Base-by-base conservation (phyloP, 30 jellyfish, hydroid and myxozoan species). In the Aurelia sp. region DNA sequence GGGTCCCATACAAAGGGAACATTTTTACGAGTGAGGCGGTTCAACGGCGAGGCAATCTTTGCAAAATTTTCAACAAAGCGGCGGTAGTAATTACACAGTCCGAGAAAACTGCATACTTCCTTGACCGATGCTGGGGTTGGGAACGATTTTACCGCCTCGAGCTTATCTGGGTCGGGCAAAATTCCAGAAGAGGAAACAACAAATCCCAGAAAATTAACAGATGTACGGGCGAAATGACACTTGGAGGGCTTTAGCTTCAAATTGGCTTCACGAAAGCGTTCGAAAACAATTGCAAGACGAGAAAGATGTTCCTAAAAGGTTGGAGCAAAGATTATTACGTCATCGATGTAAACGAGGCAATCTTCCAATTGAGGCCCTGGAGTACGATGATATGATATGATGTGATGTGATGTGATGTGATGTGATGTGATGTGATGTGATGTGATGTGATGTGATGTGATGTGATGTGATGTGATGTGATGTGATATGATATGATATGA, bases 281-380 rank as follows among this genome's bases (percentile, higher is more conserved):
- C 95, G 55, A 88, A 88, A 5, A 88, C 95, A 9, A 61, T 20
- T 17, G 40, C 13, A 8, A 88, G 81, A 41, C 88, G 82, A 4
- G 40, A 8, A 16, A 88, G 53, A 47, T 88, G 96, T 22, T 81
- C 91, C 6, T 55, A 61, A 41, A 78, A 70, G 11, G 95, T 13
- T 53, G 88, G 77, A n/a, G 53, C 17, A 51, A 86, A 86, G 15
- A 86, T 50, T 24, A 79, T 86, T 35, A 77, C 58, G 44, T 86
- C 95, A 63, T 86, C 96, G 51, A 86, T n/a, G 92, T 83, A 83
- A 8, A 83, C 47, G 35, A 67, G 76, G 31, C 80, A 51, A 17
- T 9, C 22, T 76, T 77, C 81, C 92, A 62, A 9, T 84, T 55
- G 33, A 73, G 73, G 21, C 92, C 77, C n/a, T 41, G 86, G 12